Percentiles rank a stretch among this genome's conserved stretches.
These are phyloP conservation scores for Trididemnum miniatum DNA, from an alignment of 23 tunicate species.

Conservation along the genomic window DNA sequence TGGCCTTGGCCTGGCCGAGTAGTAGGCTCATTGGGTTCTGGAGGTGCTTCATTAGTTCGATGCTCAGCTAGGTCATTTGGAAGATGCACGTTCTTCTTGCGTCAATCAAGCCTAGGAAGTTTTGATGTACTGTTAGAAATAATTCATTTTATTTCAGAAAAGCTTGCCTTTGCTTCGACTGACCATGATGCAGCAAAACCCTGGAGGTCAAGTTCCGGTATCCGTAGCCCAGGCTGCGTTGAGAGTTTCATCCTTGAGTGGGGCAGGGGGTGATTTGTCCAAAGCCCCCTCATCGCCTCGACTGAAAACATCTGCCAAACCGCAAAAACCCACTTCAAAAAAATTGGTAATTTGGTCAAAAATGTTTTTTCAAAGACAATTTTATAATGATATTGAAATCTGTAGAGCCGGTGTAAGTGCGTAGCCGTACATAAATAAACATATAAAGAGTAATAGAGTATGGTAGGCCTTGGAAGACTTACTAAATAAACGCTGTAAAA, in stretches of 20 bases:
- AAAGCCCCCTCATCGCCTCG: constrained; percentile 46
- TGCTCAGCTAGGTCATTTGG: too few relatives aligned
- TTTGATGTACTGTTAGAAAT: background rate
- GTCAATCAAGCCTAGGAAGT: background rate
- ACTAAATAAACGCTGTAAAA: too few relatives aligned
- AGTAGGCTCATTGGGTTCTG: too few relatives aligned
- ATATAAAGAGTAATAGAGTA: too few relatives aligned
- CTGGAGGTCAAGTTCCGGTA: constrained; percentile 44
- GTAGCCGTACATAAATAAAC: too few relatives aligned
- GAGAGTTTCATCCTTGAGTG: background rate
- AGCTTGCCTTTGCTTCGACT: constrained; percentile 81
- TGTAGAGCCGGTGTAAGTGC: too few relatives aligned
- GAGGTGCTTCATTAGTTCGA: too few relatives aligned
- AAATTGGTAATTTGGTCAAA: background rate
- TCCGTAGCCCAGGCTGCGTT: constrained; percentile 7
- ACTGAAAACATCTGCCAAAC: constrained; percentile 18
- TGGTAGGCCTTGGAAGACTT: too few relatives aligned
- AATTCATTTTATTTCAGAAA: constrained; percentile 53
- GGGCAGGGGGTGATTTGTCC: background rate
- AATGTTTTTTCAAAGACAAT: too few relatives aligned
- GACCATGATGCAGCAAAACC: constrained; percentile 86
- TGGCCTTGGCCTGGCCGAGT: too few relatives aligned
- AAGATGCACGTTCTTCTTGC: too few relatives aligned
- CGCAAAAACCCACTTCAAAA: constrained; percentile 16
- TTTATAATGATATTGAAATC: too few relatives aligned